Evolutionary conservation across 2,797 vertebrate species (phyloP).

Genomic region (Amniataba percoides): DNA sequence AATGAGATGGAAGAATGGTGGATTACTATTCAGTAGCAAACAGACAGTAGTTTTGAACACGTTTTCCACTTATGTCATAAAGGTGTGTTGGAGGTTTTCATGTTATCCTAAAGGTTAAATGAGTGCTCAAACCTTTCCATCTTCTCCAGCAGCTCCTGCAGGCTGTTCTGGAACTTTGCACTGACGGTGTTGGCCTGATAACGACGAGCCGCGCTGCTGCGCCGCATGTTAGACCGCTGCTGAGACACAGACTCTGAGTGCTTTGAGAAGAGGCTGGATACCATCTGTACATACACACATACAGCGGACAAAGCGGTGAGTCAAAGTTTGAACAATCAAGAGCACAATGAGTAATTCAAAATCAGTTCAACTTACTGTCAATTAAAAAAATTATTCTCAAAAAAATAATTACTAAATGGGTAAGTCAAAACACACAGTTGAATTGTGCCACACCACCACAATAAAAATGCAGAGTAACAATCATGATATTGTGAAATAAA

Average conservation of each 20-base stretch:
- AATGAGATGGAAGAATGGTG: neutral
- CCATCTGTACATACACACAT: constrained; percentile 84
- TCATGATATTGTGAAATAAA: constrained; percentile 4
- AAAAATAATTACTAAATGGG: constrained; percentile 3
- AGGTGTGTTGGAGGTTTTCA: neutral
- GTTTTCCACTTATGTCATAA: neutral
- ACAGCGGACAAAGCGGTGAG: constrained; percentile 14
- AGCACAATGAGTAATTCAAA: neutral
- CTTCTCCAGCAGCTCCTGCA: constrained; percentile 95
- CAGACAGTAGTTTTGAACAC: neutral
- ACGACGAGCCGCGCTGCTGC: constrained; percentile 87
- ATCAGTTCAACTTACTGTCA: neutral
- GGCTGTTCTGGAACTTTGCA: constrained; percentile 95
- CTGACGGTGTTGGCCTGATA: constrained; percentile 94
- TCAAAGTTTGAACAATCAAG: neutral
- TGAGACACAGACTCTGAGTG: constrained; percentile 88
- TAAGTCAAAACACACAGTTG: neutral
- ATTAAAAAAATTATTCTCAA: neutral
- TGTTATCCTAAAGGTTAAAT: neutral
- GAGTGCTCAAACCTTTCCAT: constrained; percentile 90
- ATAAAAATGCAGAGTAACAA: constrained; percentile 3
- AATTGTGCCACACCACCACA: neutral
- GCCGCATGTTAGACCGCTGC: constrained; percentile 86
- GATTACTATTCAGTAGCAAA: neutral
- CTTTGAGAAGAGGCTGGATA: constrained; percentile 93